Evolutionary conservation across 2,113 vertebrate genomes (phyloP).

Genomic region (Limnothrissa miodon): DNA sequence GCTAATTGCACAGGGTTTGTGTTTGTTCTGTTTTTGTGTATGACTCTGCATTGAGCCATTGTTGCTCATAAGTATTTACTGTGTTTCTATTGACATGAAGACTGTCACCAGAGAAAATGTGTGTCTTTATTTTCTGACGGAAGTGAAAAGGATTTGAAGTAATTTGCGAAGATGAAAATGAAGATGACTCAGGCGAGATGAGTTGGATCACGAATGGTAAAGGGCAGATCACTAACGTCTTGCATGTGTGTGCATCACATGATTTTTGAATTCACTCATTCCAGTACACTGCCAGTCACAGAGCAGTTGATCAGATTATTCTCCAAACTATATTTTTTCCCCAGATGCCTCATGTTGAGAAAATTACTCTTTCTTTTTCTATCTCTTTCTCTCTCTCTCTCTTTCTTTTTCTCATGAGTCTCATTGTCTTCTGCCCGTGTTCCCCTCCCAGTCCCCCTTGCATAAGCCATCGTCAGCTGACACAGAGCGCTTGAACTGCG

Average conservation of each 20-base stretch:
- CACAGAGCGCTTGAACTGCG: not conserved
- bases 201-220: not conserved
- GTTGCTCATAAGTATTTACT: not conserved
- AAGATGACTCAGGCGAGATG: not conserved
- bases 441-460: not conserved
- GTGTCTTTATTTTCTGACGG: not conserved
- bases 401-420: too few species aligned
- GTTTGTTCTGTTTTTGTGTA: not conserved
- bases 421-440: not conserved
- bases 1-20: not conserved
- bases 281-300: not conserved
- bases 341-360: not conserved
- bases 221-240: not conserved
- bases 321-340: not conserved
- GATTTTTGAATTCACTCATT: not conserved
- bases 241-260: not conserved
- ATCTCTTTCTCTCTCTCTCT: too few species aligned
- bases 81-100: not conserved
- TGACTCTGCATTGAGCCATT: not conserved
- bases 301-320: not conserved
- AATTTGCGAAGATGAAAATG: not conserved
- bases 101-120: not conserved
- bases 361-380: not conserved
- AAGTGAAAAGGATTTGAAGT: not conserved
- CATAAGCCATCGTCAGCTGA: constrained; percentile 1